Evolutionary conservation across 2,113 vertebrate species (phyloP), one percentile per base, ranked within the genome.

Genomic region (Hemichromis elongatus): DNA sequence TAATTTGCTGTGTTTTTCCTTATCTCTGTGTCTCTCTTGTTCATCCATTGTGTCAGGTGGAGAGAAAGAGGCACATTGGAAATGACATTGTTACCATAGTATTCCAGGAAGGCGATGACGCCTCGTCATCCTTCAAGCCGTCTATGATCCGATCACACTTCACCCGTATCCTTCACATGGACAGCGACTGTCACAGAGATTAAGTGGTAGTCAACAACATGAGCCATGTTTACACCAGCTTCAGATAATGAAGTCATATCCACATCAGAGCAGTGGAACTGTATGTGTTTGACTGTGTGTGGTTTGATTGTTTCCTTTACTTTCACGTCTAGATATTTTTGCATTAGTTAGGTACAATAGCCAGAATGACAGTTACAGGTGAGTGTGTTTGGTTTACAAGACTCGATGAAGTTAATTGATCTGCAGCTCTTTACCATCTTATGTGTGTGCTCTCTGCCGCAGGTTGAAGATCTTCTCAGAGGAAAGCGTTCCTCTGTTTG

Each of bases 71-170:
- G 77, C 98, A 99, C 92, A 99, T 99, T 75, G 98, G 99, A 82
- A 99, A 99, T 28, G 99, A 99, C 93, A 99, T 99, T 12, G 98
- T 99, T 82, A 99, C 99, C 90, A 99, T 99, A 14, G 97, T 99
- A 68, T 99, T 99, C 96, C 98, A 99, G 91, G 99, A 99, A 91
- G 98, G 98, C 10, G 98, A 99, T 73, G 98, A 99, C 18, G 96
- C 97, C 12, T 97, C 97, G 30, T 94, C 98, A 1, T 97, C 97
- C 84, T 99, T 99, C 89, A 99, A 99, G 90, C 99, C 99, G 14
- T 99, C 98, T 75, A 99, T 99, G 98, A 99, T 99, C 94, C 97
- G 99, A 79, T 99, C 99, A 81, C 99, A 99, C 94, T 99, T 99
- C 90, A 99, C 99, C 68, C 99, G 99, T 99, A 99, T 99, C 98